phyloP scores from a whole-genome alignment of 2,113 vertebrate genomes.

The Leptobrachium leishanense region DNA sequence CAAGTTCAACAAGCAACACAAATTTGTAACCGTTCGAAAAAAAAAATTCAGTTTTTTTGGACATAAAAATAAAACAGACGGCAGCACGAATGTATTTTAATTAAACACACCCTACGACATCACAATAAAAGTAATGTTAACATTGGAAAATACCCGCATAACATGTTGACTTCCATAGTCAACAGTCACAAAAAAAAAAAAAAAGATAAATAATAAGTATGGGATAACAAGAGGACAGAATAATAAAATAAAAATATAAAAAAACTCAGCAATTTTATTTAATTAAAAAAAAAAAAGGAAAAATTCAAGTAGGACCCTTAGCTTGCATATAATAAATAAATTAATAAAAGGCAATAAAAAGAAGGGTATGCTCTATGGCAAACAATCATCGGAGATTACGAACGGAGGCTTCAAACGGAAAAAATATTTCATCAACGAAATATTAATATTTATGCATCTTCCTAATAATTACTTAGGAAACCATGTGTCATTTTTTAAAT shows the following conservation, averaged over 20 bases:
- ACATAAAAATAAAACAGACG: conserved; percentile 80
- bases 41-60: conserved; percentile 61
- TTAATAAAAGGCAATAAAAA: not conserved
- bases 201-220: not conserved
- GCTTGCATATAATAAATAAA: not conserved
- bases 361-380: not conserved
- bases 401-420: too few relatives aligned
- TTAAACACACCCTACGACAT: conserved; percentile 55
- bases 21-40: conserved; percentile 83
- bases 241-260: conserved; percentile 34
- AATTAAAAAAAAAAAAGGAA: not conserved
- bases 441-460: not conserved
- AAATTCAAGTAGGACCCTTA: not conserved
- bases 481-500: not conserved
- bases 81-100: conserved; percentile 67
- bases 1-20: conserved; percentile 93
- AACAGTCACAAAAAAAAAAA: conserved; percentile 6
- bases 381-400: not conserved
- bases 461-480: not conserved
- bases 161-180: conserved; percentile 33
- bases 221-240: conserved; percentile 3
- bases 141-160: conserved; percentile 39
- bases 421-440: too few relatives aligned
- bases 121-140: conserved; percentile 49
- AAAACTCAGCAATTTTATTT: not conserved